These are phyloP conservation scores for Zaprionus ornatus DNA, from an alignment of 1,140 invertebrate genomes.

Conservation along the genomic window DNA sequence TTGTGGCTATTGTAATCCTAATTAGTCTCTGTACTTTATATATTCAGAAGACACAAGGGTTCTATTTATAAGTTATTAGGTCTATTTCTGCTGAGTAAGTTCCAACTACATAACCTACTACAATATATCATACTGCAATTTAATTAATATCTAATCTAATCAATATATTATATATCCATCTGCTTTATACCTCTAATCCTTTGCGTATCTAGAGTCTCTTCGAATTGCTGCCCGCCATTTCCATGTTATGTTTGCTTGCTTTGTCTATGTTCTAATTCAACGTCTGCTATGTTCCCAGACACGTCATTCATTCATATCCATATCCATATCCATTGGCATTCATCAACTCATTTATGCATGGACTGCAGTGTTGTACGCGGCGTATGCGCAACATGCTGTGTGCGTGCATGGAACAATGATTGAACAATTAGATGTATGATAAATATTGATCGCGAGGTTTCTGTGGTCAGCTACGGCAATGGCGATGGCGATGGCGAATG, in stretches of 20 bases:
- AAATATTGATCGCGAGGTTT: slow-evolving; percentile 34
- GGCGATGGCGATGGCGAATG: neutral
- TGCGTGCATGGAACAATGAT: slow-evolving; percentile 12
- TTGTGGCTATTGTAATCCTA: too few relatives aligned
- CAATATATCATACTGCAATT: neutral
- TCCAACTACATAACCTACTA: too few relatives aligned
- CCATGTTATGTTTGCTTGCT: neutral
- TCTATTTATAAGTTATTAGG: too few relatives aligned
- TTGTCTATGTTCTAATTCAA: neutral
- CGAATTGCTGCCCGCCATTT: too few relatives aligned
- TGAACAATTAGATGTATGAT: slow-evolving; percentile 42
- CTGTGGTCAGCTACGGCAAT: neutral
- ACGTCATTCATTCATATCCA: neutral
- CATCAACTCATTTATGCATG: neutral
- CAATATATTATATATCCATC: too few relatives aligned
- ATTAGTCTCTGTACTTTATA: too few relatives aligned
- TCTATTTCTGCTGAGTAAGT: too few relatives aligned
- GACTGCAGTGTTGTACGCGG: neutral
- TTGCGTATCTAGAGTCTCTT: too few relatives aligned
- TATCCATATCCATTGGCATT: neutral
- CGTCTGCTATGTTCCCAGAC: neutral
- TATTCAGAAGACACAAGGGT: too few relatives aligned
- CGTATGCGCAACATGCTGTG: slow-evolving; percentile 53
- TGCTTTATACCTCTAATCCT: too few relatives aligned
- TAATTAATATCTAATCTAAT: neutral